Evolutionary conservation across 1,140 invertebrate genomes (phyloP), one percentile per base, ranked within the genome.

Genomic region (Scaptomyza montana): DNA sequence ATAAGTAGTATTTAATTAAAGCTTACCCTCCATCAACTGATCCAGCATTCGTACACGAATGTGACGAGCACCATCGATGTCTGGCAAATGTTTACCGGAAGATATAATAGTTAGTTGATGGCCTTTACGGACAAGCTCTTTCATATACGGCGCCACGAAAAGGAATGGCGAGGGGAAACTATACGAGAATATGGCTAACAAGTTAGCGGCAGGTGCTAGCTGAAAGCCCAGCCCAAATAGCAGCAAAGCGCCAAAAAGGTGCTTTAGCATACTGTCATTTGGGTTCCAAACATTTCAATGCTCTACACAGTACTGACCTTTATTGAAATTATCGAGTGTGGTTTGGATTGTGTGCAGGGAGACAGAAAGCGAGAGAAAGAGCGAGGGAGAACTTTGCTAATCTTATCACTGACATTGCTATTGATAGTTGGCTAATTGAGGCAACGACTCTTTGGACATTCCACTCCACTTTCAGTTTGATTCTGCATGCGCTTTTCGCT

Each of bases 111-210:
- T 89, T 36, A 89, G 0, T 5, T 80, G 50, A 47, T 89, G 84
- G 1, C 84, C 84, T 9, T 76, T 45, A 1, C 54, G 28, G 0
- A 54, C 55, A 2, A 89, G 74, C 0, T 28, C 47, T 6, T 49
- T 55, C 9, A 89, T 9, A 21, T 61, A 84, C 0, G 84, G 84
- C 8, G 13, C 25, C 0, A 89, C 33, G 3, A 89, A 33, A 2
- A 74, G 19, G 30, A 62, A 84, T 0, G 73, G 71, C 3, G 84
- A 74, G 0, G 43, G 47, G 1, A 66, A 68, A 1, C 49, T 21
- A 12, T 74, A 89, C 0, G 84, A 51, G 19, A 89, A 84, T 10
- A 89, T 39, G 21, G 84, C 79, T 59, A 89, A 65, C 19, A 89
- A 89, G 8, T 84, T 77, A 12, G 74, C 84, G 9, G 66, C 43